These are phyloP conservation scores for Microcebus murinus DNA, from an alignment of 2,113 vertebrate genomes.

Conservation along the genomic window DNA sequence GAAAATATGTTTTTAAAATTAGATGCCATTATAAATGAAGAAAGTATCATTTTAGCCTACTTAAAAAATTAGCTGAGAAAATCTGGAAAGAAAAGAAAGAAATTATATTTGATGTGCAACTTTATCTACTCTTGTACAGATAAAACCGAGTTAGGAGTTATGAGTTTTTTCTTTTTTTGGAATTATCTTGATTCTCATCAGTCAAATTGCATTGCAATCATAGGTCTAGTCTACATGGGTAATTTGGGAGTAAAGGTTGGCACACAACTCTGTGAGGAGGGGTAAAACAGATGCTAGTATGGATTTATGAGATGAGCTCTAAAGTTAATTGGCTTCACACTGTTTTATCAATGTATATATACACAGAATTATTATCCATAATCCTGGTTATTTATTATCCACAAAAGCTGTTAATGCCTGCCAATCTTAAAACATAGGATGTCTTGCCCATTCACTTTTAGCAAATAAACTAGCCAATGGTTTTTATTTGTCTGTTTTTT, in stretches of 20 bases:
- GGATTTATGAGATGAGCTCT: background rate
- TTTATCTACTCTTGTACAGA: slow-evolving; percentile 50
- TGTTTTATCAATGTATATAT: background rate
- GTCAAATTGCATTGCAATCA: slow-evolving; percentile 64
- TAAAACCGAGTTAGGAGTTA: slow-evolving; percentile 41
- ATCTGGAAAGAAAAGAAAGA: slow-evolving; percentile 28
- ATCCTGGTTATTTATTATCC: slow-evolving; percentile 18
- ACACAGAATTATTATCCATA: background rate
- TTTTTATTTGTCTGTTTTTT: background rate
- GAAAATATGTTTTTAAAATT: slow-evolving; percentile 43
- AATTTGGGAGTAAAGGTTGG: slow-evolving; percentile 36
- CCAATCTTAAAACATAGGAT: background rate
- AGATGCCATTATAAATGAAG: slow-evolving; percentile 45
- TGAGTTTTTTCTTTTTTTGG: background rate
- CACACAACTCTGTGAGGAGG: slow-evolving; percentile 5
- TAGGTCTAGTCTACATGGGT: background rate
- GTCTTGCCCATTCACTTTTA: background rate
- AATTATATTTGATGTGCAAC: background rate
- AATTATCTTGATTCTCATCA: slow-evolving; percentile 61
- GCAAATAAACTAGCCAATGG: background rate
- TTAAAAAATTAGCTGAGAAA: slow-evolving; percentile 20
- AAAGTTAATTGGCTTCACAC: background rate
- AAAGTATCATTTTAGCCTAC: background rate
- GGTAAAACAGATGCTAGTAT: slow-evolving; percentile 65
- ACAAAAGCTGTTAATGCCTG: no score